A percentile compares a stretch with the other conserved stretches of the same genome.
phyloP scores from a whole-genome alignment of 2,888 invertebrate genomes.

The Cepaea hortensis region DNA sequence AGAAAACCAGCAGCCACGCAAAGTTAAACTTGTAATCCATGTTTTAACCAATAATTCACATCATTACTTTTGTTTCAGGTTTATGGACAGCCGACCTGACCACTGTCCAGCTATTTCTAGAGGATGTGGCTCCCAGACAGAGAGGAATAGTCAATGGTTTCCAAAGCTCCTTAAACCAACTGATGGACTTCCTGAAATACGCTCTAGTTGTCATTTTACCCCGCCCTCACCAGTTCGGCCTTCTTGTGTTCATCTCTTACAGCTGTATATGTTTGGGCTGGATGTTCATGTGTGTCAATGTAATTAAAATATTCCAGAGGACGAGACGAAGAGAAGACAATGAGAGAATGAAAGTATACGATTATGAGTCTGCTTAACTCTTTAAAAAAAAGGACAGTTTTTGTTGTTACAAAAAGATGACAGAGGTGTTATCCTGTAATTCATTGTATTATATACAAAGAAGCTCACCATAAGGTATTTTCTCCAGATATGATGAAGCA shows the following conservation, averaged over 20 bases:
- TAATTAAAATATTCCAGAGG: background rate
- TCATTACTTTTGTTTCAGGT: slow-evolving; percentile 69
- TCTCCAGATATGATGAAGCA: no score
- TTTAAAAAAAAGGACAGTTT: no score
- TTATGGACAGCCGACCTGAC: slow-evolving; percentile 79
- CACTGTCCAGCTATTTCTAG: slow-evolving; percentile 78
- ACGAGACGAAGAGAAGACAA: background rate
- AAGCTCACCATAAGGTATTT: no score
- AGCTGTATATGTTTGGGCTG: slow-evolving; percentile 68
- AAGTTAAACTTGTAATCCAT: no score
- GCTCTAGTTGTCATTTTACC: slow-evolving; percentile 77
- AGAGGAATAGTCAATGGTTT: slow-evolving; percentile 78
- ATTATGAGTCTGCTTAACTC: no score
- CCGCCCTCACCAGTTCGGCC: slow-evolving; percentile 77
- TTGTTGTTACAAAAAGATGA: no score
- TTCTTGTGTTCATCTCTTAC: slow-evolving; percentile 77
- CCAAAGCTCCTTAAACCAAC: slow-evolving; percentile 78
- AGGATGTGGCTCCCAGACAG: slow-evolving; percentile 76
- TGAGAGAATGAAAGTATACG: background rate
- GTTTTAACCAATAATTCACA: background rate
- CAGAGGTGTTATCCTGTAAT: no score
- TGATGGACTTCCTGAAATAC: slow-evolving; percentile 78
- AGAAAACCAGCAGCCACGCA: no score
- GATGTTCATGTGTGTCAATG: slow-evolving; percentile 27
- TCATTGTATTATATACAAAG: no score